Evolutionary conservation across 2,797 vertebrate species (phyloP), one percentile per base, ranked within the genome.

Genomic region (Chelidonichthys spinosus): DNA sequence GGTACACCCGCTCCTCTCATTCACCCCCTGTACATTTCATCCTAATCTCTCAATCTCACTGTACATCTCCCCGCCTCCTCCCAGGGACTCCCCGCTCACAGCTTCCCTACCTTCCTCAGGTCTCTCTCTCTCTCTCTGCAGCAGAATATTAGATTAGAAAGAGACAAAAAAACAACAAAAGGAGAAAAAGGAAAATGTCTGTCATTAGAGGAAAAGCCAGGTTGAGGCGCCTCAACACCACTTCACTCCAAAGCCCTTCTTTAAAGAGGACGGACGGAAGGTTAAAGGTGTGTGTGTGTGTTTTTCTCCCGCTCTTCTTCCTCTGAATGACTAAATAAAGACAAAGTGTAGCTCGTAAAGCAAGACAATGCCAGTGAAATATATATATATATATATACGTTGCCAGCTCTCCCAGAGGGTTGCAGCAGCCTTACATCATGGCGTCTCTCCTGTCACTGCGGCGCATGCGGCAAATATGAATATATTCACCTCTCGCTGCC

Each of bases 361-460:
- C 5, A 8, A 10, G 44, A 54, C 25, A 25, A 25, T 25, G 25
- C 25, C 25, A 25, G 25, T 2, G 25, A 25, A 25, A 25, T 25
- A 25, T 25, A 25, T 25, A 25, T 25, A 69, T 67, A 61, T 72
- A 70, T 79, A 65, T 67, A 59, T 65, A 65, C 64, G 37, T 69
- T 49, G 63, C 6, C 74, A 47, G 33, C 55, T 47, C 6, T 32
- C 35, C 11, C 25, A 25, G 25, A n/a, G 72, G 47, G 72, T 92
- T 91, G 77, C 85, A 0, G 33, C n/a, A 65, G 76, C 56, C 85
- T 90, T 90, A 81, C 90, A 78, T 92, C 90, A 92, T 80, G 56
- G 25, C 25, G 25, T 25, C 25, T 25, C 25, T 25, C 25, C 25
- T 2, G 25, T 25, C 25, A 25, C 25, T 25, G 25, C 25, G 25